Base-by-base conservation (phyloP, 2,113 vertebrate species). In the Oreochromis spilurus region DNA sequence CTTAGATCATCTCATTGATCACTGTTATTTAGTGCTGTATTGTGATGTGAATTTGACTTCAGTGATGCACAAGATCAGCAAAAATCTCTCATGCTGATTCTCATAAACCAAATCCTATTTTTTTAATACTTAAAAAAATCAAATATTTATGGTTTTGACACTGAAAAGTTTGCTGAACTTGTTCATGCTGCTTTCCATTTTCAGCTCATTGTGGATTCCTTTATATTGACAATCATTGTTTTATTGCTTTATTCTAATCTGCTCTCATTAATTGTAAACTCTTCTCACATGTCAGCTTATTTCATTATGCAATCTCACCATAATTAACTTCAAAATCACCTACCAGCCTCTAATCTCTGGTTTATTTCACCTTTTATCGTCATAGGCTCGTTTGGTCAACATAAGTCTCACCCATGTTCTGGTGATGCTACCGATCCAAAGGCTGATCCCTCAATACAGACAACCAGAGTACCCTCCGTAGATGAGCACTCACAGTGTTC, bases 401-500 rank as follows among this genome's bases (percentile, higher is more conserved):
- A 96, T 11, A 95, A 95, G 89, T 94, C 96, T 36, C 90, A 94
- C 57, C 55, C 91, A 34, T 34, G 89, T 62, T 77, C 95, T 70
- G 94, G 92, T 24, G 90, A 91, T 31, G 43, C 57, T 67, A 82
- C 38, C 17, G 89, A 93, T 6, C n/a, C 82, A 67, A 91, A 93
- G 40, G 40, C 62, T 4, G 94, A 95, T 53, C 89, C 85, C 52
- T 87, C 65, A 31, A 83, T 91, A 21, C 92, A 95, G 38, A 88
- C 89, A n/a, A 82, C 84, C 58, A 93, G 95, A 82, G 90, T 93
- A 8, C 91, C 94, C 6, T 95, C 95, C 7, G 79, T 95, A 34
- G 96, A 96, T 6, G 95, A 97, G 53, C 93, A 95, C 43, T 97
- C 96, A 10, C 96, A 96, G 91, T 96, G 96, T 91, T 96, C 96